Percentiles rank a stretch among this genome's conserved stretches.
These are phyloP conservation scores for Sebastes ruberrimus DNA, from an alignment of 2,797 vertebrate species.

Conservation along the genomic window DNA sequence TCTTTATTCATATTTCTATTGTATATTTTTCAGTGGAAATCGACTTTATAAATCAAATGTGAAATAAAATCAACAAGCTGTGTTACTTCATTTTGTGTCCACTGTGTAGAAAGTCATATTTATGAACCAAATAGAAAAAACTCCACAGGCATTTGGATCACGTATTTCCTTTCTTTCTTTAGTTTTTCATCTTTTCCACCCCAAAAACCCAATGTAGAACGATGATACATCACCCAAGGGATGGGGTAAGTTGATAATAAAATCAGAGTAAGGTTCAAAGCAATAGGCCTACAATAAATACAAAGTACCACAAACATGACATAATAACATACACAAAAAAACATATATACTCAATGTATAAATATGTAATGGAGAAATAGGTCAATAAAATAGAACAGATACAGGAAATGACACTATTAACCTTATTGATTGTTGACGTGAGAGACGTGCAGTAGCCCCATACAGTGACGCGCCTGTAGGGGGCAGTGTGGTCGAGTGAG, in stretches of 20 bases:
- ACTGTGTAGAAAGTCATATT: not conserved
- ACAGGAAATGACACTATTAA: not conserved
- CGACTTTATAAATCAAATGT: not conserved
- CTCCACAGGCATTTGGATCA: too few species aligned
- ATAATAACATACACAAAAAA: not conserved
- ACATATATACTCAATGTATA: too few species aligned
- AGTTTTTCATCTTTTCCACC: not conserved
- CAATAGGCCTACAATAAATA: not conserved
- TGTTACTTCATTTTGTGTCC: not conserved
- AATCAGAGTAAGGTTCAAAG: not conserved
- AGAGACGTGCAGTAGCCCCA: not conserved
- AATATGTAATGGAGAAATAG: not conserved
- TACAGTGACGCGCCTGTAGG: not conserved
- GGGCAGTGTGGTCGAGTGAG: conserved; percentile 27
- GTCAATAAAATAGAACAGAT: not conserved
- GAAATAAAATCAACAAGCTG: not conserved
- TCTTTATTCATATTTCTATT: not conserved
- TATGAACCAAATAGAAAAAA: too few species aligned
- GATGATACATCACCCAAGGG: not conserved
- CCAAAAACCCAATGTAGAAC: not conserved
- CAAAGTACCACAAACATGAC: too few species aligned
- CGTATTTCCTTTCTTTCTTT: not conserved
- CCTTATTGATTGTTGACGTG: not conserved
- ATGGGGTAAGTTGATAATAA: not conserved
- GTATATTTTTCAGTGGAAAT: not conserved